These are phyloP conservation scores for Epinephelus awoara DNA, from an alignment of 2,797 vertebrate genomes.

Conservation along the genomic window DNA sequence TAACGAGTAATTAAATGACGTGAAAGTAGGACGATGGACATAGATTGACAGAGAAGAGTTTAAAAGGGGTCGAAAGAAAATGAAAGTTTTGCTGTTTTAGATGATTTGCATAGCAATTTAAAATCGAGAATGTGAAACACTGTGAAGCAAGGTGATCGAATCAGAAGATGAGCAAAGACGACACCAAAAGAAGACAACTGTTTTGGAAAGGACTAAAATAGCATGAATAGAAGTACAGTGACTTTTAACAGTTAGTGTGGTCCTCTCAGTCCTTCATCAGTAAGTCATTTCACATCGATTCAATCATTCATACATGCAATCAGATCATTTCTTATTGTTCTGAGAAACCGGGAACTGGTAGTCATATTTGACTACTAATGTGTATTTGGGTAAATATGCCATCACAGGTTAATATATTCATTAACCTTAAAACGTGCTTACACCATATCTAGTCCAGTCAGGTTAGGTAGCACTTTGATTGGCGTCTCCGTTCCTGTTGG, in stretches of 20 bases:
- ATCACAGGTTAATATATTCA: conserved; percentile 1
- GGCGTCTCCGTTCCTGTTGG: conserved; percentile 9
- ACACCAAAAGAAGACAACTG: neutral
- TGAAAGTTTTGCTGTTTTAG: conserved; percentile 15
- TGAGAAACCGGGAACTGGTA: neutral
- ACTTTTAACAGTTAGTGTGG: conserved; percentile 1
- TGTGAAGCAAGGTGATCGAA: conserved; percentile 3
- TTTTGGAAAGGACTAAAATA: neutral
- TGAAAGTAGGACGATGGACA: conserved; percentile 21
- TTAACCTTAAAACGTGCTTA: conserved; percentile 5
- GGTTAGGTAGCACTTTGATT: neutral
- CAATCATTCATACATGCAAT: neutral
- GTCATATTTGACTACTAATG: neutral
- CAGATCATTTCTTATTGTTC: neutral
- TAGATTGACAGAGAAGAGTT: conserved; percentile 17
- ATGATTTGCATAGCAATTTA: conserved; percentile 29
- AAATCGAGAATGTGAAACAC: conserved; percentile 11
- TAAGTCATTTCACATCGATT: neutral
- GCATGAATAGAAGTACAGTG: neutral
- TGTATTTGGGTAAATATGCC: neutral
- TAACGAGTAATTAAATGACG: conserved; percentile 40
- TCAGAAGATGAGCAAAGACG: conserved; percentile 5
- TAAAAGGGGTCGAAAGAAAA: conserved; percentile 18
- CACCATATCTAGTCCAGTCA: conserved; percentile 15
- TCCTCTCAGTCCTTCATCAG: conserved; percentile 2